Percentiles rank a stretch among this genome's conserved stretches.
Evolutionary conservation across 1,140 invertebrate genomes (phyloP).

Genomic region (Pseudomyrmex gracilis): DNA sequence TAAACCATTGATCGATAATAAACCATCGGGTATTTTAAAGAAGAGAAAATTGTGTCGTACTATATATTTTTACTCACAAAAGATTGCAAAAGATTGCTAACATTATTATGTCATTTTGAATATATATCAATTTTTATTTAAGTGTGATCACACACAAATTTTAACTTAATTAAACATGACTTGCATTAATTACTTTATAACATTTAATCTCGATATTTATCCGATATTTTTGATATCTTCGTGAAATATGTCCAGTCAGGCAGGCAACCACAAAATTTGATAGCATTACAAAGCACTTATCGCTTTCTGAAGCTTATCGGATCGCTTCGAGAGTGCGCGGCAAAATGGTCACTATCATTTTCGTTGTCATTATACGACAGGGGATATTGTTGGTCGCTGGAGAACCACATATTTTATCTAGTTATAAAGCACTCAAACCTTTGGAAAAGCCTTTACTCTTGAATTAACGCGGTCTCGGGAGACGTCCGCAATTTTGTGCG

Average conservation of each 20-base stretch:
- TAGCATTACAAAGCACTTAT: slow-evolving; percentile 65
- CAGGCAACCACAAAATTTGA: slow-evolving; percentile 59
- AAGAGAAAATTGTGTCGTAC: neutral
- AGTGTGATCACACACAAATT: no score
- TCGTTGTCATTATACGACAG: slow-evolving; percentile 42
- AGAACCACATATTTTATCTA: slow-evolving; percentile 64
- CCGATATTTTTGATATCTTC: slow-evolving; percentile 5
- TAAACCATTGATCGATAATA: slow-evolving; percentile 31
- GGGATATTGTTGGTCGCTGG: slow-evolving; percentile 48
- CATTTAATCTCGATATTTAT: slow-evolving; percentile 2
- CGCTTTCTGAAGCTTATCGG: slow-evolving; percentile 44
- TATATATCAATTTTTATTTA: neutral
- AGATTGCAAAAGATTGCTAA: neutral
- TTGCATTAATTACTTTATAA: slow-evolving; percentile 9
- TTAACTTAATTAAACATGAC: neutral
- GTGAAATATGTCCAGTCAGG: slow-evolving; percentile 36
- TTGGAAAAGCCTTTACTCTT: slow-evolving; percentile 62
- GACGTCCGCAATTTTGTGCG: neutral
- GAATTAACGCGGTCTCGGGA: slow-evolving; percentile 36
- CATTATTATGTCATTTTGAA: neutral
- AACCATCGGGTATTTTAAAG: slow-evolving; percentile 12
- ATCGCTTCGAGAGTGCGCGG: slow-evolving; percentile 23
- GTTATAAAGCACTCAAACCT: slow-evolving; percentile 70
- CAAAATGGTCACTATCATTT: slow-evolving; percentile 43
- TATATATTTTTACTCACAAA: neutral